A percentile compares a stretch with the other conserved stretches of the same genome.
phyloP scores from a whole-genome alignment of 2,113 vertebrate species.

The Mormoops blainvillei region DNA sequence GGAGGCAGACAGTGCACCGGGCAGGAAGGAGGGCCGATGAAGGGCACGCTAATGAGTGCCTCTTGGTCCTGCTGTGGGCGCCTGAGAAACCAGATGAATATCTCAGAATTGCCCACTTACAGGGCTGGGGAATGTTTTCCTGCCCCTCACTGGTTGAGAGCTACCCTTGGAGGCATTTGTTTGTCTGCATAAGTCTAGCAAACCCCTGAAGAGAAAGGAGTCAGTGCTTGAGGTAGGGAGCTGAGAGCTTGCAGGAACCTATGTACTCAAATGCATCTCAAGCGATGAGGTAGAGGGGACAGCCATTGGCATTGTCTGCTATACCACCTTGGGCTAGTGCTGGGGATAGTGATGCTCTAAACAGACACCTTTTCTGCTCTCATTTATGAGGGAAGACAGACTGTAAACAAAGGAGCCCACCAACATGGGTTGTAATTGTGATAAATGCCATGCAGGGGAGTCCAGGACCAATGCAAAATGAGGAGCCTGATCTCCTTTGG shows the following conservation, averaged over 20 bases:
- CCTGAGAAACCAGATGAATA: background rate
- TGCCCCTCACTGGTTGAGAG: background rate
- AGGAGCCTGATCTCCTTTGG: background rate
- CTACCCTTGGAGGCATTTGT: background rate
- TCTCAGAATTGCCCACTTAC: background rate
- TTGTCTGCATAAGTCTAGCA: background rate
- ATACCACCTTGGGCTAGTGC: fast-evolving
- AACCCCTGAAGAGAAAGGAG: background rate
- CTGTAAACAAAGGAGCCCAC: background rate
- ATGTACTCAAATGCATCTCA: background rate
- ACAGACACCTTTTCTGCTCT: background rate
- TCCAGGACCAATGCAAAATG: background rate
- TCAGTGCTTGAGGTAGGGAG: background rate
- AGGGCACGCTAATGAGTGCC: background rate
- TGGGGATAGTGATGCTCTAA: background rate
- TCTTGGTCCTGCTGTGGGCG: background rate
- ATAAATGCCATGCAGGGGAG: background rate
- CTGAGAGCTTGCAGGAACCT: background rate
- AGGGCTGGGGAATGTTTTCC: background rate
- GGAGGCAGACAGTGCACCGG: background rate
- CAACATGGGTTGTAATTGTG: fast-evolving
- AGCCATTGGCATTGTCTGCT: background rate
- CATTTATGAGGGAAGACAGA: background rate
- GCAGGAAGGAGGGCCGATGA: fast-evolving
- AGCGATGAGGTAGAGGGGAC: no score